Conservation (phyloP, 2,113 vertebrate genomes). For the Phocoena sinus region DNA sequence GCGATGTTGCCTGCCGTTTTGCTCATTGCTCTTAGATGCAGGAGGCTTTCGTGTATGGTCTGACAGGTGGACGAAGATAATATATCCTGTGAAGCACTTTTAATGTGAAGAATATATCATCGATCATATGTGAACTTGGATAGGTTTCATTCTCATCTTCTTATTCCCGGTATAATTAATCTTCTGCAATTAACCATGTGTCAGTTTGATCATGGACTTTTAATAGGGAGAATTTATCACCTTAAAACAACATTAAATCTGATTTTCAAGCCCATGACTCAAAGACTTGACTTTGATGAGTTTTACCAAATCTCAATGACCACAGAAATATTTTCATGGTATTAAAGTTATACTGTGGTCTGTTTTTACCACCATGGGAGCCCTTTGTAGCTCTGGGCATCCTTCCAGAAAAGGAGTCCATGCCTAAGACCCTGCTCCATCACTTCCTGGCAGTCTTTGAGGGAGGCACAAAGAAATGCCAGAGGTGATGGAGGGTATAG, state of each 20-base stretch:
- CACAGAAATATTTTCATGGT: not conserved
- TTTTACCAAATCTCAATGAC: not conserved
- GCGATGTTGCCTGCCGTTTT: conserved; percentile 39
- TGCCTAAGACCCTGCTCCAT: not conserved
- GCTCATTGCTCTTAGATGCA: conserved; percentile 43
- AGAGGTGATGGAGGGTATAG: not conserved
- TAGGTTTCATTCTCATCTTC: conserved; percentile 28
- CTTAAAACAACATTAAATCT: conserved; percentile 25
- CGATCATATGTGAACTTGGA: conserved; percentile 20
- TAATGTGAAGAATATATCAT: conserved; percentile 4
- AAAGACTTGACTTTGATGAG: not conserved
- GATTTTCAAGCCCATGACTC: not conserved
- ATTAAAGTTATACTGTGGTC: not conserved
- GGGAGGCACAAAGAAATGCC: not conserved
- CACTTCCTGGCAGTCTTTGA: not conserved
- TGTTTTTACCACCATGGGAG: not conserved
- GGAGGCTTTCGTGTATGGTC: not conserved
- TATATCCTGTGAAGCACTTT: conserved; percentile 21
- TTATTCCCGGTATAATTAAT: conserved; percentile 54
- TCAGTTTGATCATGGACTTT: conserved; percentile 41
- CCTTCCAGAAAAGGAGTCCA: not conserved
- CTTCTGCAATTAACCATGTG: conserved; percentile 45
- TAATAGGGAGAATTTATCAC: conserved; percentile 49
- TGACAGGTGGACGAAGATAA: conserved; percentile 19
- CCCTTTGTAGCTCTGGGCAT: not conserved